phyloP scores from a whole-genome alignment of 1,140 invertebrate genomes.

The Tetranychus urticae region DNA sequence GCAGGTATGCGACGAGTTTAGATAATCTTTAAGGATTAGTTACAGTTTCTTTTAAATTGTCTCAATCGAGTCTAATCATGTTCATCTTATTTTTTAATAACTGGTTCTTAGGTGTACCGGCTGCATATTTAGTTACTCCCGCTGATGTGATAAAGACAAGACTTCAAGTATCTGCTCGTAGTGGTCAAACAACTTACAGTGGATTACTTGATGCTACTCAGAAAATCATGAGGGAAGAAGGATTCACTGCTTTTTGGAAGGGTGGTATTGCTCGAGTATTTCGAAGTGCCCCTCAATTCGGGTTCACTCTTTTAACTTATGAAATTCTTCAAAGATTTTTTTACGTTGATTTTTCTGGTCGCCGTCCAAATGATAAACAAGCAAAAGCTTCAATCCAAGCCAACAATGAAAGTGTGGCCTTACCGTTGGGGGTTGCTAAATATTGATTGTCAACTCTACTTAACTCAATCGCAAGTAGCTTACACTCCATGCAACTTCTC shows the following conservation, averaged over 20 bases:
- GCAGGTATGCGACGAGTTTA: conserved; percentile 19
- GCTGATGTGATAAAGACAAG: conserved; percentile 98
- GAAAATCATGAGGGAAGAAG: conserved; percentile 82
- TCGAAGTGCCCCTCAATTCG: conserved; percentile 90
- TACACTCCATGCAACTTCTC: too few relatives aligned
- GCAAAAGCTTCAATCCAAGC: too few relatives aligned
- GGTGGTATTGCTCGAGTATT: conserved; percentile 60
- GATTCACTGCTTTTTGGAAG: conserved; percentile 32
- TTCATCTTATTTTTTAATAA: too few relatives aligned
- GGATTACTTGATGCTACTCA: conserved; percentile 67
- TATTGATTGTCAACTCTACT: too few relatives aligned
- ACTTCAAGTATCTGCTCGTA: conserved; percentile 75
- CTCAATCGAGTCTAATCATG: too few relatives aligned
- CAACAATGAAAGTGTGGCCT: too few relatives aligned
- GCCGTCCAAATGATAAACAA: too few relatives aligned
- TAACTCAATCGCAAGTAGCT: too few relatives aligned
- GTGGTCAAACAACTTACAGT: conserved; percentile 84
- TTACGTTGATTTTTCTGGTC: conserved; percentile 24
- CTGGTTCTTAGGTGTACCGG: conserved; percentile 61
- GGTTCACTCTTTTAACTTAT: conserved; percentile 89
- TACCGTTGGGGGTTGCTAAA: too few relatives aligned
- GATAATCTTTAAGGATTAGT: too few relatives aligned
- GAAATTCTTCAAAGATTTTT: conserved; percentile 36
- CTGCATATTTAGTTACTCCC: conserved; percentile 86
- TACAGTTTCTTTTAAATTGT: too few relatives aligned